phyloP scores from a whole-genome alignment of 2,113 vertebrate genomes.

The Micronisus gabar region DNA sequence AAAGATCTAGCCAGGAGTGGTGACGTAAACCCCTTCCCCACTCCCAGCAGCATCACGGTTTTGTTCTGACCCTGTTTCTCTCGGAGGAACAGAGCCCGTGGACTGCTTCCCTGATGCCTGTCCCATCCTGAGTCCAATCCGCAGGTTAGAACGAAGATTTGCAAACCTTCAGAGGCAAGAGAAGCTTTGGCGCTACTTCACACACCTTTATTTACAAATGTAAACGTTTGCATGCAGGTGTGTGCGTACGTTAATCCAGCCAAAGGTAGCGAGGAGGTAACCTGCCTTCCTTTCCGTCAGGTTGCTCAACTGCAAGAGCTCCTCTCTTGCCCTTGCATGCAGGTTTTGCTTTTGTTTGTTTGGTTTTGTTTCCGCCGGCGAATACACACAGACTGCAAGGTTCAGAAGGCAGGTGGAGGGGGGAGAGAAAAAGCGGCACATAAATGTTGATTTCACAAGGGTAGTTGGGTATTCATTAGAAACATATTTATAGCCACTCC shows the following conservation, averaged over 20 bases:
- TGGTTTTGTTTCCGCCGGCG: neutral
- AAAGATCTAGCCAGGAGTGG: neutral
- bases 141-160: neutral
- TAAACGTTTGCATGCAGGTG: neutral
- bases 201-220: neutral
- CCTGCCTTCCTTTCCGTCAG: neutral
- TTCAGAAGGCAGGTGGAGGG: neutral
- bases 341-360: neutral
- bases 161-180: neutral
- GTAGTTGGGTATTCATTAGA: slow-evolving; percentile 62
- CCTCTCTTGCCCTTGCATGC: neutral
- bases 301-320: neutral
- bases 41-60: neutral
- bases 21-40: neutral
- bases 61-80: neutral
- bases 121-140: neutral
- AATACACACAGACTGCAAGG: neutral
- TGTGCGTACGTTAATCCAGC: neutral
- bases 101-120: too few species aligned
- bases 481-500: slow-evolving; percentile 63
- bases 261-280: neutral
- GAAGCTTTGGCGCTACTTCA: neutral
- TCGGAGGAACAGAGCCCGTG: neutral
- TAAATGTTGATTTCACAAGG: slow-evolving; percentile 59
- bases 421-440: neutral